These are phyloP conservation scores for Thera britannica DNA, from an alignment of 2,888 invertebrate species.

Conservation along the genomic window DNA sequence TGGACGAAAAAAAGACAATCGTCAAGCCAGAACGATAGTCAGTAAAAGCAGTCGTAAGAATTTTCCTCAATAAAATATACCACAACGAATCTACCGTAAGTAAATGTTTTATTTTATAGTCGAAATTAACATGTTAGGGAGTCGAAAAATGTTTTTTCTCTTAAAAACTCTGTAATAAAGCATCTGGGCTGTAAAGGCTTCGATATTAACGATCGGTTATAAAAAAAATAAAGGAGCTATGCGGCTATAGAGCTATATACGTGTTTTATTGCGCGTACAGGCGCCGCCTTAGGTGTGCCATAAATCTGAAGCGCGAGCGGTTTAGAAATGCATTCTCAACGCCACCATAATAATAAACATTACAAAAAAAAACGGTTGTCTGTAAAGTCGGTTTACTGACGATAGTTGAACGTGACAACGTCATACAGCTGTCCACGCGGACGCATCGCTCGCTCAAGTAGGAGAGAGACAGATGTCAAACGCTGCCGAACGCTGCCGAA, in stretches of 20 bases:
- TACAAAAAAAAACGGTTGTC: too few species aligned
- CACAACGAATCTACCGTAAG: conserved; percentile 39
- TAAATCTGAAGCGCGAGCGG: conserved; percentile 29
- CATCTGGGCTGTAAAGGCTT: conserved; percentile 73
- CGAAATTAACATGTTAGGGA: conserved; percentile 78
- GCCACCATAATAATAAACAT: too few species aligned
- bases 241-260: conserved; percentile 51
- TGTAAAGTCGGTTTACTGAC: too few species aligned
- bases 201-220: conserved; percentile 79
- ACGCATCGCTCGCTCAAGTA: too few species aligned
- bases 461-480: too few species aligned
- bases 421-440: too few species aligned
- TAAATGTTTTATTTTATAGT: conserved; percentile 69
- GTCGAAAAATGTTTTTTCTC: conserved; percentile 63
- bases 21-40: conserved; percentile 23
- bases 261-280: conserved; percentile 73
- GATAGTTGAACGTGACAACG: too few species aligned
- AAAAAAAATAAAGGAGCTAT: conserved; percentile 77
- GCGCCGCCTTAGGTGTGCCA: conserved; percentile 60
- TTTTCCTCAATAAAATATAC: conserved; percentile 32
- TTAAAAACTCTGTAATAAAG: conserved; percentile 69
- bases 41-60: conserved; percentile 25
- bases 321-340: too few species aligned
- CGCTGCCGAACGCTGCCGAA: too few species aligned
- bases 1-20: background rate